Evolutionary conservation across 2,888 invertebrate species (phyloP).

Genomic region (Ditula angustiorana): DNA sequence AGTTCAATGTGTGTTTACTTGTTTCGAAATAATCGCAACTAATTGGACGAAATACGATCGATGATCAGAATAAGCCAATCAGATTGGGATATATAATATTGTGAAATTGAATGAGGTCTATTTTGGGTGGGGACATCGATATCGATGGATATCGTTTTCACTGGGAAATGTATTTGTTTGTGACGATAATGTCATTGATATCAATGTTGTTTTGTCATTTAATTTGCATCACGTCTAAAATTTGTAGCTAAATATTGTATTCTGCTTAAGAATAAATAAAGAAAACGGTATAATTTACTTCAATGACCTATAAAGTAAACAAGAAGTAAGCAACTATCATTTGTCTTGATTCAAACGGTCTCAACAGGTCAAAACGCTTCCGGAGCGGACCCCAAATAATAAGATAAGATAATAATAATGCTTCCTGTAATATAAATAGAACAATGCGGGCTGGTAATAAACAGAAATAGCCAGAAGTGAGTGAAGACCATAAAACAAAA

Average conservation of each 20-base stretch:
- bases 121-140: neutral
- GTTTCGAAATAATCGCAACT: constrained; percentile 33
- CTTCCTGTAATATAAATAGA: neutral
- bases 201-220: neutral
- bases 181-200: neutral
- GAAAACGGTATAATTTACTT: no score
- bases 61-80: neutral
- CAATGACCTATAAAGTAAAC: neutral
- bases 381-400: constrained; percentile 9
- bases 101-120: neutral
- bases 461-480: neutral
- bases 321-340: neutral
- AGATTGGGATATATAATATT: neutral
- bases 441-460: neutral
- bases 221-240: neutral
- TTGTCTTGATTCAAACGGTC: neutral
- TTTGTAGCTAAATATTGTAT: no score
- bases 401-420: constrained; percentile 3
- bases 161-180: neutral
- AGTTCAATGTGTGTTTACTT: constrained; percentile 65
- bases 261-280: no score
- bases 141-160: neutral
- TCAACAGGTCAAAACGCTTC: constrained; percentile 7
- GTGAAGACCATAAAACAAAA: no score
- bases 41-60: constrained; percentile 14